A percentile compares a stretch with the other conserved stretches of the same genome.
Evolutionary conservation across 2,113 vertebrate genomes (phyloP).

Genomic region (Pelmatolapia mariae): DNA sequence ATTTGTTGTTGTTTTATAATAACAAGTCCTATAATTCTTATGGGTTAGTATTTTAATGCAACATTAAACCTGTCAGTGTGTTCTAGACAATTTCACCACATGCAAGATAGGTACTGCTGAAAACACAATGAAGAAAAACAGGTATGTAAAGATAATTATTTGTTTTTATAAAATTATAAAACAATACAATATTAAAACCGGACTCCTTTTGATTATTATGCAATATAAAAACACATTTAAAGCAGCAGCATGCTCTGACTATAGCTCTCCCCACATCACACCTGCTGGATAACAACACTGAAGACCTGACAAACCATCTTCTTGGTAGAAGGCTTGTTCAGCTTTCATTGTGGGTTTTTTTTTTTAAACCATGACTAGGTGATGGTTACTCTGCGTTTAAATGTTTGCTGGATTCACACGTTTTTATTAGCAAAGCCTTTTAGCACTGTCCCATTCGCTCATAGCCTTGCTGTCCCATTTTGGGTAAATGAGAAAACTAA

Average conservation of each 20-base stretch:
- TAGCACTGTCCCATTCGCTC: neutral
- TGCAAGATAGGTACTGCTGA: neutral
- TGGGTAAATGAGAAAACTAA: neutral
- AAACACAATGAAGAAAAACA: neutral
- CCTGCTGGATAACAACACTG: neutral
- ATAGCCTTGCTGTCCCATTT: neutral
- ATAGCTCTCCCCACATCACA: neutral
- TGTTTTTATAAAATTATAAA: neutral
- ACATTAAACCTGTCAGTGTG: neutral
- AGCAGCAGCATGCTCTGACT: neutral
- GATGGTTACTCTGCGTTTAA: neutral
- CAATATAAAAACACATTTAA: neutral
- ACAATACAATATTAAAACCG: neutral
- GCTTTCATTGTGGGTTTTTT: rapidly evolving
- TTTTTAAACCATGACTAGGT: neutral
- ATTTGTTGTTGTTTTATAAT: neutral
- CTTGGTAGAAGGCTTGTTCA: neutral
- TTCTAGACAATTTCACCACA: neutral
- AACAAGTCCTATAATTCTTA: neutral
- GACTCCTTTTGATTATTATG: neutral
- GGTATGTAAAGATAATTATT: neutral
- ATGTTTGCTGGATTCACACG: neutral
- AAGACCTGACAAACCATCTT: neutral
- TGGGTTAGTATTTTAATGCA: neutral
- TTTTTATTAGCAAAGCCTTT: neutral